These are phyloP conservation scores for Centropristis striata DNA, from an alignment of 2,113 vertebrate species.

Conservation along the genomic window DNA sequence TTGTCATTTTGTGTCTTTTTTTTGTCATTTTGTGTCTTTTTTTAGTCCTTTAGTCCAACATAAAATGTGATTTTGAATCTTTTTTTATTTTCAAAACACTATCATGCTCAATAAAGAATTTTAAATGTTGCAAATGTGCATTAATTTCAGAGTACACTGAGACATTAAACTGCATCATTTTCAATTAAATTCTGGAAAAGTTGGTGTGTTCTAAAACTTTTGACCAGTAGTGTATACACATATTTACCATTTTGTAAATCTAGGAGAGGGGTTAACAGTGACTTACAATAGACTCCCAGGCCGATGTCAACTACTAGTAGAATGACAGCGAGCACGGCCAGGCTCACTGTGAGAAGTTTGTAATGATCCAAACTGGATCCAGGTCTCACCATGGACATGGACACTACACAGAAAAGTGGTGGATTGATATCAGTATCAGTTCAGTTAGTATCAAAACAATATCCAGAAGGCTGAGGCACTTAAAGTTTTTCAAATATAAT, in stretches of 20 bases:
- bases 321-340: conserved; percentile 62
- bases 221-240: too few relatives aligned
- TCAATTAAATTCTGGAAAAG: too few relatives aligned
- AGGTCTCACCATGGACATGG: conserved; percentile 57
- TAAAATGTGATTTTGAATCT: too few relatives aligned
- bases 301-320: conserved; percentile 69
- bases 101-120: too few relatives aligned
- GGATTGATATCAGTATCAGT: conserved; percentile 13
- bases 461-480: not conserved
- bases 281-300: conserved; percentile 79
- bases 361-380: conserved; percentile 27
- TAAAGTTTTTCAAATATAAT: not conserved
- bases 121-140: too few relatives aligned
- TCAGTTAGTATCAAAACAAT: not conserved
- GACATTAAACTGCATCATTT: too few relatives aligned
- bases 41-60: too few relatives aligned
- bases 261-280: not conserved
- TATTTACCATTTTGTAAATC: not conserved
- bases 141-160: too few relatives aligned
- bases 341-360: conserved; percentile 43
- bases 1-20: too few relatives aligned
- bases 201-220: too few relatives aligned
- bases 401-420: conserved; percentile 57
- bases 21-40: too few relatives aligned
- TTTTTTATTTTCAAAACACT: too few relatives aligned